Evolutionary conservation across 2,888 invertebrate genomes (phyloP), one percentile per base, ranked within the genome.

Genomic region (Azorinus chamasolen): DNA sequence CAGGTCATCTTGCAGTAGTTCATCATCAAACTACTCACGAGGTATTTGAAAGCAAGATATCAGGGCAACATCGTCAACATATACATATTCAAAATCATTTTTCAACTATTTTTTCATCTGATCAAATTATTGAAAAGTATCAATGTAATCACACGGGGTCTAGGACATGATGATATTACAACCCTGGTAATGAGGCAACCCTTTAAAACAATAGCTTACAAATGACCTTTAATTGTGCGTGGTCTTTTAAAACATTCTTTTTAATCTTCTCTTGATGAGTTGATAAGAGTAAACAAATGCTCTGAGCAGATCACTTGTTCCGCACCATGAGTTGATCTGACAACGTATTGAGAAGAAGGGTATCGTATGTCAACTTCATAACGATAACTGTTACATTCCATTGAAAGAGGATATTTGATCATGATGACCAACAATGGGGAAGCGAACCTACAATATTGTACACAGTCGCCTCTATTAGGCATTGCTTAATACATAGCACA

Each of bases 311-410:
- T 51, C 72, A 72, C 58, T 68, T 41, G 77, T 77, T 78, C 68
- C 69, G 61, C 78, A 48, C 64, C 68, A 54, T 78, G 61, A 72
- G 48, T 78, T 61, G 66, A 72, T 78, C 69, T 72, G 41, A 68
- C 64, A 59, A 55, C 20, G 24, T 48, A 54, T 48, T 41, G 18
- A 61, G 68, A 53, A 69, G 72, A 72, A 78, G 59, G 58, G 27
- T 78, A 78, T 78, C 78, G 27, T 8, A 58, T 78, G 65, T 63
- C 78, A 58, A 14, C 54, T 50, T 24, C 43, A 45, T 24, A 20
- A 50, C 32, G 69, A 69, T 65, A 66, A 58, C 41, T 66, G 78
- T 66, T 69, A 73, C 78, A 78, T 78, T 57, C 58, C 58, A 27
- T 25, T 62, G 77, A 59, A 76, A 70, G 59, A 50, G 54, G 71